A percentile compares a stretch with the other conserved stretches of the same genome.
Evolutionary conservation across 2,888 invertebrate species (phyloP).

Genomic region (Hyles lineata): DNA sequence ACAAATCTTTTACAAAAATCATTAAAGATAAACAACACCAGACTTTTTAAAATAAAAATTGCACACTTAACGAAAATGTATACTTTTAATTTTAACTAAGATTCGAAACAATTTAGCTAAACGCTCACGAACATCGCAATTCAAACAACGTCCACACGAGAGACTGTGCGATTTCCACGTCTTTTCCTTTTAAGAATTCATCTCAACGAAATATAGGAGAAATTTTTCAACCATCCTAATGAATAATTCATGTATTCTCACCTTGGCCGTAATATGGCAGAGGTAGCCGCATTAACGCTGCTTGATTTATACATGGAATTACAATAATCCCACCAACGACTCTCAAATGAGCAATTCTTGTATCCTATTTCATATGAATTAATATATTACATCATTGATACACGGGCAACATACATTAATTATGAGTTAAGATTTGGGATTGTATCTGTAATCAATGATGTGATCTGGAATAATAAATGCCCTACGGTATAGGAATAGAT

Average conservation of each 20-base stretch:
- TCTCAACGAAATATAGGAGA: conserved; percentile 32
- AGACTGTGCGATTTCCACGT: conserved; percentile 18
- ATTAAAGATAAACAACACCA: no score
- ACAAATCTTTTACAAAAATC: no score
- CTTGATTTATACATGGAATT: conserved; percentile 25
- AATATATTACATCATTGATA: neutral
- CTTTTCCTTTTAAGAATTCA: conserved; percentile 29
- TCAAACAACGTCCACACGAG: neutral
- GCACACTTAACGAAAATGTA: neutral
- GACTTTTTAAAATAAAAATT: neutral
- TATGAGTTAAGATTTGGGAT: no score
- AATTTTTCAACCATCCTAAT: conserved; percentile 37
- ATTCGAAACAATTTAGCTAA: neutral
- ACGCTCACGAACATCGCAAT: neutral
- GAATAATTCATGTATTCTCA: conserved; percentile 41
- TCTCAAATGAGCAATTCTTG: neutral
- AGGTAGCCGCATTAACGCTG: conserved; percentile 6
- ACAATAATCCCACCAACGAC: neutral
- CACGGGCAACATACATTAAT: no score
- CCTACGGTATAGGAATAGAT: no score
- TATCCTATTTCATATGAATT: neutral
- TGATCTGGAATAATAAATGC: no score
- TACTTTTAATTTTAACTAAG: neutral
- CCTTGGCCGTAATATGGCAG: conserved; percentile 26
- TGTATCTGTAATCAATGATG: no score